A percentile compares a stretch with the other conserved stretches of the same genome.
These are phyloP conservation scores for Paraplagusia blochii DNA, from an alignment of 2,113 vertebrate genomes.

Conservation along the genomic window DNA sequence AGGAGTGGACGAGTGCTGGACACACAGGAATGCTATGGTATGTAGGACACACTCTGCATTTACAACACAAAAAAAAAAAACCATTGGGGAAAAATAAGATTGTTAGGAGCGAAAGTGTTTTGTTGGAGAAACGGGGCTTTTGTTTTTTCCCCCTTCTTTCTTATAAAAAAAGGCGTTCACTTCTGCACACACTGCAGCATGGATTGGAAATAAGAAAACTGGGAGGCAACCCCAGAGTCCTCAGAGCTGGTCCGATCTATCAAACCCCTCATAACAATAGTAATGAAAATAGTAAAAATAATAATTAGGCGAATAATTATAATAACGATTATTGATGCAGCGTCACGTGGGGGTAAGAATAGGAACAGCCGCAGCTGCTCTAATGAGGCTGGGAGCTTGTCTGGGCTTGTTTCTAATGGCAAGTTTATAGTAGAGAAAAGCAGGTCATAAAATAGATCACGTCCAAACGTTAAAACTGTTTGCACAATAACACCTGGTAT, in stretches of 20 bases:
- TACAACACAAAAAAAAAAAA: constrained; percentile 9
- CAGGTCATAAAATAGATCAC: constrained; percentile 47
- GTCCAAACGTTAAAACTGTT: constrained; percentile 50
- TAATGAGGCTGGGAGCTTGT: neutral
- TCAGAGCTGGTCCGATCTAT: constrained; percentile 34
- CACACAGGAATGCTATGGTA: constrained; percentile 74
- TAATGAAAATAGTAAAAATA: constrained; percentile 29
- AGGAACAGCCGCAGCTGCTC: neutral
- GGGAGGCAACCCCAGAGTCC: constrained; percentile 48
- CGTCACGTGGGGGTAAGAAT: neutral
- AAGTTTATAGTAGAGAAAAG: constrained; percentile 31
- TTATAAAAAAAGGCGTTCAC: constrained; percentile 19
- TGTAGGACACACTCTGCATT: constrained; percentile 49
- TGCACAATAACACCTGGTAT: constrained; percentile 58
- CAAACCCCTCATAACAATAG: constrained; percentile 7
- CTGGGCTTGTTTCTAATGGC: constrained; percentile 20
- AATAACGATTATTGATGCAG: too few species aligned
- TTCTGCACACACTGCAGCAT: constrained; percentile 13
- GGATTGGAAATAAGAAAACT: constrained; percentile 39
- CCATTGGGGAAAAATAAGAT: neutral
- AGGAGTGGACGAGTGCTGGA: constrained; percentile 56
- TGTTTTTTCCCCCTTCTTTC: too few species aligned
- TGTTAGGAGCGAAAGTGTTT: constrained; percentile 1
- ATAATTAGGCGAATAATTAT: neutral
- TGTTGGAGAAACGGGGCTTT: neutral